phyloP scores from a whole-genome alignment of 2,797 vertebrate genomes.

The Acanthurus lineatus region DNA sequence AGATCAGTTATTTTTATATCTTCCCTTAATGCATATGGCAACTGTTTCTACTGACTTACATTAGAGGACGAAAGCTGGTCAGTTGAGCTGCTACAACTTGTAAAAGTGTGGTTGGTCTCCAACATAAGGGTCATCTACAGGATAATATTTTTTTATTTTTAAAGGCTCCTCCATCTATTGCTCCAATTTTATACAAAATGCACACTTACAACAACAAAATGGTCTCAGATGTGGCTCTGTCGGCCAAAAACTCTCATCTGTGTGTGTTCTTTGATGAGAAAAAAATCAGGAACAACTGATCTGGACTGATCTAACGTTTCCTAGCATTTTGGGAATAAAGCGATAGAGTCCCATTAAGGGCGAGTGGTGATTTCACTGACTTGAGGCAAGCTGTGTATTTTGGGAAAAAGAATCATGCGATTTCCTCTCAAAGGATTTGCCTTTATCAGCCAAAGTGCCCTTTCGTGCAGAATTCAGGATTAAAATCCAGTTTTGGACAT shows the following conservation, averaged over 20 bases:
- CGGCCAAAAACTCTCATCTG: conserved; percentile 23
- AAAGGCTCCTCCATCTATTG: conserved; percentile 8
- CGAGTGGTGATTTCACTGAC: conserved; percentile 34
- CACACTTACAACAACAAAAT: conserved; percentile 14
- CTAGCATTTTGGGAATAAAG: conserved; percentile 22
- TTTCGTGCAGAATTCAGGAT: conserved; percentile 22
- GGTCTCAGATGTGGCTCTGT: conserved; percentile 40
- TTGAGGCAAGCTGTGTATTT: conserved; percentile 25
- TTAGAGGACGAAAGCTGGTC: conserved; percentile 2
- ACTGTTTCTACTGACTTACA: conserved; percentile 8
- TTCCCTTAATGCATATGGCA: neutral
- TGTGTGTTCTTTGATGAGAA: conserved; percentile 35
- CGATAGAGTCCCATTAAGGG: conserved; percentile 16
- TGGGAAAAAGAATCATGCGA: conserved; percentile 27
- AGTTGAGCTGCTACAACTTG: neutral
- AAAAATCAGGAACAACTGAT: conserved; percentile 22
- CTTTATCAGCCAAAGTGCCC: conserved; percentile 38
- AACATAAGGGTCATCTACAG: conserved; percentile 12
- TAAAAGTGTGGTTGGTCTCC: conserved; percentile 2
- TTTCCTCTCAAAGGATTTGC: conserved; percentile 52
- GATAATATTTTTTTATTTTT: neutral
- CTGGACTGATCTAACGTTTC: conserved; percentile 20
- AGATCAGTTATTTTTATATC: conserved; percentile 31
- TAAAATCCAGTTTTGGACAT: conserved; percentile 31
- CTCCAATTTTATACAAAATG: neutral